Evolutionary conservation across 2,797 vertebrate species (phyloP), one percentile per base, ranked within the genome.

Genomic region (Propithecus deckenii): DNA sequence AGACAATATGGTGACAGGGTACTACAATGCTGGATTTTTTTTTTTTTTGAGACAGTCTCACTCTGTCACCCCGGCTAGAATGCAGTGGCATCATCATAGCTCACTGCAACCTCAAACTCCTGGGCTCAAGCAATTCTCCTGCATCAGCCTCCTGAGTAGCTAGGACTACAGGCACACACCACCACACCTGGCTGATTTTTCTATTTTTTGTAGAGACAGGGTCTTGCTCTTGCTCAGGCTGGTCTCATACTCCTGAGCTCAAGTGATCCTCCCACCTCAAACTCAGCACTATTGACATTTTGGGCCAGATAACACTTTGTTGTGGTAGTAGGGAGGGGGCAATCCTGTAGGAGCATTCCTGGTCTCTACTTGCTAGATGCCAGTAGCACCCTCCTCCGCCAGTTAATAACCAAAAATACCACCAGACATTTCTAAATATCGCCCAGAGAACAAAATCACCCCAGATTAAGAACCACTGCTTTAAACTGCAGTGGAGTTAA

Each of bases 391-490:
- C 35, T 83, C 55, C 57, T 83, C 28, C 65, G 10, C 43, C 15
- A 32, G 23, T 84, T 78, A 17, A 79, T 84, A 95, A 86, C 25
- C 28, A 67, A 85, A 93, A 94, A 52, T 84, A n/a, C 84, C 28
- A 80, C 43, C 57, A 74, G 63, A 86, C 14, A 87, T 75, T 93
- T 63, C n/a, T 71, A 97, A 95, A 67, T 38, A 91, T 17, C 30
- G 67, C 23, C 50, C 41, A 55, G 17, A 59, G 67, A 48, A 55
- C 69, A 95, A 94, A 94, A 92, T n/a, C 38, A 80, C 28, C 48
- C 30, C 50, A 71, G 87, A 7, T 5, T 92, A 48, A 92, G n/a
- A 92, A 85, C 6, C 41, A 89, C 2, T 86, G 28, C 32, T 92
- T 95, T 88, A 89, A 92, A 75, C 14, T 65, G 22, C 52, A 86